Evolutionary conservation across 2,113 vertebrate species (phyloP).

Genomic region (Sinocyclocheilus grahami): DNA sequence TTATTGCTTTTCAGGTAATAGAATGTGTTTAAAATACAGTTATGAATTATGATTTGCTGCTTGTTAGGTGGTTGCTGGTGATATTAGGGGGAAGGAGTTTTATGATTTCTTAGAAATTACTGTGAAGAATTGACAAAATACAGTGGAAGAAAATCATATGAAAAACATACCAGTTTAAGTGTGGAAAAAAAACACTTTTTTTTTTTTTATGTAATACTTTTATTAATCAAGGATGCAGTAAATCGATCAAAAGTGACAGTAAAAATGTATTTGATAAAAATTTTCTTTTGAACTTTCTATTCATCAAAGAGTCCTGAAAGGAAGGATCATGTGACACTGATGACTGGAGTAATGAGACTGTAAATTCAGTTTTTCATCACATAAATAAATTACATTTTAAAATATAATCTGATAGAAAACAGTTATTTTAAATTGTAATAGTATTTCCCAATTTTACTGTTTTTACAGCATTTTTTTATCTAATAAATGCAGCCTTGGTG

Average conservation of each 20-base stretch:
- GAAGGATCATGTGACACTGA: too few relatives aligned
- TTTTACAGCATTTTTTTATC: too few relatives aligned
- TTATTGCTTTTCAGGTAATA: neutral
- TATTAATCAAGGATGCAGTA: neutral
- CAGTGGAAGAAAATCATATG: neutral
- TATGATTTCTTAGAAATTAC: neutral
- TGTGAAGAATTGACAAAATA: neutral
- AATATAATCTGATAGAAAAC: too few relatives aligned
- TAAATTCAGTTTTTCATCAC: neutral
- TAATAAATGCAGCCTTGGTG: too few relatives aligned
- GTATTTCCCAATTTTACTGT: neutral
- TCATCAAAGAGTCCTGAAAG: too few relatives aligned
- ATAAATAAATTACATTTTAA: neutral
- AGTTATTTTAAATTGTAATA: neutral
- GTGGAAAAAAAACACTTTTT: too few relatives aligned
- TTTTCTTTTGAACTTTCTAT: neutral
- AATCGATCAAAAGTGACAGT: neutral
- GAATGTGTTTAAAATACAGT: neutral
- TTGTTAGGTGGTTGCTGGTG: neutral
- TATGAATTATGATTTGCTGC: neutral
- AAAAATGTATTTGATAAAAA: neutral
- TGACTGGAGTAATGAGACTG: neutral
- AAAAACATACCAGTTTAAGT: neutral
- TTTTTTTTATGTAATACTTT: too few relatives aligned
- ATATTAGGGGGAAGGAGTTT: neutral